Evolutionary conservation across 2,888 invertebrate species (phyloP).

Genomic region (Antheraea assamensis): DNA sequence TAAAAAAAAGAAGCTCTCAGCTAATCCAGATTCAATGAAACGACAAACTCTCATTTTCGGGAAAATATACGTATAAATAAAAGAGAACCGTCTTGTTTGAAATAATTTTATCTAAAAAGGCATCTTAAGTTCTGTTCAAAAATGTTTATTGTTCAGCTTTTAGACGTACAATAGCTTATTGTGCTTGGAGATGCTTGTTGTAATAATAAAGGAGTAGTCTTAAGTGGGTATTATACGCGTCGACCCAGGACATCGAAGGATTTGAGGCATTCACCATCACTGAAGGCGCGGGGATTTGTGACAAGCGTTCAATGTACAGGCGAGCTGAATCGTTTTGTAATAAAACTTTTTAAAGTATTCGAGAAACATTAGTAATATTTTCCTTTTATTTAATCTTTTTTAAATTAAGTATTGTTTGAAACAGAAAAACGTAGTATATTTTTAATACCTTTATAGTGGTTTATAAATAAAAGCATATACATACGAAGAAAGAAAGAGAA

Average conservation of each 20-base stretch:
- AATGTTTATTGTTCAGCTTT: not conserved
- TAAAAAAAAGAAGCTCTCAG: too few relatives aligned
- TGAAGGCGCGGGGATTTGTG: conserved; percentile 9
- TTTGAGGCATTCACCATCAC: conserved; percentile 1
- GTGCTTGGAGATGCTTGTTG: not conserved
- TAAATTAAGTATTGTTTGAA: not conserved
- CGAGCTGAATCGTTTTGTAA: not conserved
- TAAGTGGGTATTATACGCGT: conserved; percentile 10
- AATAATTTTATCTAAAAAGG: not conserved
- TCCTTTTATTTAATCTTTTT: not conserved
- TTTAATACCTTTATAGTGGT: not conserved
- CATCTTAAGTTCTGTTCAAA: not conserved
- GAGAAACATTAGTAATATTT: not conserved
- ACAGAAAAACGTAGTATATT: not conserved
- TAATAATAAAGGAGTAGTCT: conserved; percentile 5
- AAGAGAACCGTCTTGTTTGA: not conserved
- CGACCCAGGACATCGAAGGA: conserved; percentile 3
- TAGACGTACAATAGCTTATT: not conserved
- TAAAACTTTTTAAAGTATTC: not conserved
- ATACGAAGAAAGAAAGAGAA: too few relatives aligned
- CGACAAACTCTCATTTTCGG: too few relatives aligned
- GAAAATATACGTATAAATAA: too few relatives aligned
- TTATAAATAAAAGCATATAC: not conserved
- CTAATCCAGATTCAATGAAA: too few relatives aligned
- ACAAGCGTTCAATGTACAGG: not conserved